Base-by-base conservation (phyloP, 2,113 vertebrate species). In the Todiramphus saurophagus region DNA sequence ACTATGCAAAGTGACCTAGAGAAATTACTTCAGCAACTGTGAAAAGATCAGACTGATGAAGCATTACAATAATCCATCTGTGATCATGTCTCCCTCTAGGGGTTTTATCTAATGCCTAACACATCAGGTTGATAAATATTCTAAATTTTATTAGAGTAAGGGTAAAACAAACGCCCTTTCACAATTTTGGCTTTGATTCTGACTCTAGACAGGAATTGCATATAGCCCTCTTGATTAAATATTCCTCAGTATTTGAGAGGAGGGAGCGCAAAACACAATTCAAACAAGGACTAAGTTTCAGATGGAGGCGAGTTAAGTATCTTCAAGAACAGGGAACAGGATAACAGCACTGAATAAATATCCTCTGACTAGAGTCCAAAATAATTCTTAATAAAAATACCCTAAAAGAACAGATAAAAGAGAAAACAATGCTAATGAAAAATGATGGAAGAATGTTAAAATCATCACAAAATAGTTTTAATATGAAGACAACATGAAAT, bases 11-110 rank as follows among this genome's bases (percentile, higher is more conserved):
- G 92, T 92, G 69, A 93, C 79, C 89, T 90, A 75, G n/a, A 87
- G 82, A 93, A 94, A 88, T 87, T 86, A 69, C 60, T 95, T 85
- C 83, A 89, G 75, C 39, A 91, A 67, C 39, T 80, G 48, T 67
- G 76, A 84, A 35, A 81, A 76, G 83, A 93, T 91, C 51, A 90
- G 73, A 83, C 37, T 84, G 68, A 90, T 87, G 87, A 91, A 67
- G 78, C 77, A 94, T 62, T 94, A 76, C 48, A 83, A 64, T 88
- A 96, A 91, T 94, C 83, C 87, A 64, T 93, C 93, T 94, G 80
- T 94, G 91, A 89, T 87, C 74, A 63, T 89, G 94, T 97, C 91
- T 96, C 96, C 94, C 90, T 96, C 95, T 96, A 96, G 95, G 94
- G 95, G 95, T 73, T 97, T 97, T 89, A 84, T 48, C 56, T 96